Evolutionary conservation across 1,140 invertebrate species (phyloP).

Genomic region (Diplogasteroides magnus): DNA sequence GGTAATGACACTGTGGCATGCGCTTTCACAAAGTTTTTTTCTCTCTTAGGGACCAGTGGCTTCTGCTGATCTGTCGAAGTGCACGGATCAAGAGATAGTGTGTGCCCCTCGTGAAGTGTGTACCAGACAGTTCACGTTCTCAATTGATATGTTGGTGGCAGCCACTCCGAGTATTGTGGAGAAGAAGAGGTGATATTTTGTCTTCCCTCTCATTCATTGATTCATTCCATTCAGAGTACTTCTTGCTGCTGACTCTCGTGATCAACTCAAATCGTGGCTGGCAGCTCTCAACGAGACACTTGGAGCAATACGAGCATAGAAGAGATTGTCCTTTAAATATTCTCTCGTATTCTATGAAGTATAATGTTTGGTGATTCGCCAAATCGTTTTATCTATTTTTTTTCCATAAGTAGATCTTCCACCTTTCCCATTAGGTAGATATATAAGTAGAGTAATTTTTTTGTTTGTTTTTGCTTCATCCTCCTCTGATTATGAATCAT

Average conservation of each 20-base stretch:
- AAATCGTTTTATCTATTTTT: too few relatives aligned
- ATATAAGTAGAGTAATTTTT: too few relatives aligned
- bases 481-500: too few relatives aligned
- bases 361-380: too few relatives aligned
- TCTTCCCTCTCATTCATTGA: neutral
- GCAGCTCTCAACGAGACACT: neutral
- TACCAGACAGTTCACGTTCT: neutral
- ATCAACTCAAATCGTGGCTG: neutral
- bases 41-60: neutral
- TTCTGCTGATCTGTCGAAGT: neutral
- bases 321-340: too few relatives aligned
- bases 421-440: too few relatives aligned
- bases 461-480: too few relatives aligned
- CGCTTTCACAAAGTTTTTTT: neutral
- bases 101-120: neutral
- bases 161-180: neutral
- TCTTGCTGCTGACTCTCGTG: neutral
- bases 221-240: neutral
- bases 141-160: neutral
- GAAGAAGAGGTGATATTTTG: neutral
- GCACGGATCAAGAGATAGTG: neutral
- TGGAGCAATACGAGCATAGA: neutral
- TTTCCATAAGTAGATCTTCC: too few relatives aligned
- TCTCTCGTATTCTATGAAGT: too few relatives aligned
- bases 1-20: neutral